Conservation (phyloP, 2,888 invertebrate genomes). For the Drosophila neotestacea region DNA sequence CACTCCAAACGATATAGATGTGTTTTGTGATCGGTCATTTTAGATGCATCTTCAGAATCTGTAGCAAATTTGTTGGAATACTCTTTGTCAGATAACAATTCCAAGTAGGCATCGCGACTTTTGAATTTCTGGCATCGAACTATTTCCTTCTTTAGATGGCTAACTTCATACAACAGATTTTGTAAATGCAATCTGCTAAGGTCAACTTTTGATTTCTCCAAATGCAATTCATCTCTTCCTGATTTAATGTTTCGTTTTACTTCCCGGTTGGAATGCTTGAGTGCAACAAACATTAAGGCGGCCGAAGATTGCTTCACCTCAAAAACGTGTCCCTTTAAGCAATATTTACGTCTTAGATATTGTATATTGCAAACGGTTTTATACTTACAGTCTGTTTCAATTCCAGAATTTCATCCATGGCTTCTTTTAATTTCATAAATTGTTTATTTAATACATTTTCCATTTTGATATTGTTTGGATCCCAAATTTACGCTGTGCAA, state of each 20-base stretch:
- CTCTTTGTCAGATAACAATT: constrained; percentile 93
- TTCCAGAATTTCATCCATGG: constrained; percentile 89
- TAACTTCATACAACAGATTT: constrained; percentile 96
- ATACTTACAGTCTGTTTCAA: constrained; percentile 87
- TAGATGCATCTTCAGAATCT: constrained; percentile 87
- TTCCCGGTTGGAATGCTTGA: constrained; percentile 95
- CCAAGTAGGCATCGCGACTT: constrained; percentile 97
- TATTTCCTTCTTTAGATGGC: constrained; percentile 97
- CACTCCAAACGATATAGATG: constrained; percentile 95
- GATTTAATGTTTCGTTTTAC: constrained; percentile 95
- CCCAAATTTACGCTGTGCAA: background rate
- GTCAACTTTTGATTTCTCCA: constrained; percentile 95
- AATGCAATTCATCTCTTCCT: constrained; percentile 92
- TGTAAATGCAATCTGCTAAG: constrained; percentile 95
- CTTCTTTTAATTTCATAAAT: constrained; percentile 89
- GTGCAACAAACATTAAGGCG: constrained; percentile 91
- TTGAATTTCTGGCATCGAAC: constrained; percentile 97
- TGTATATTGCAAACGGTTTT: constrained; percentile 16
- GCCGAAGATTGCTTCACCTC: constrained; percentile 90
- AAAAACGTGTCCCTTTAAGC: constrained; percentile 76
- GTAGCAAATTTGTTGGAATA: constrained; percentile 87
- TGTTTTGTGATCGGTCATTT: constrained; percentile 88
- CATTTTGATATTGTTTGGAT: constrained; percentile 35
- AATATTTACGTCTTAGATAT: constrained; percentile 59
- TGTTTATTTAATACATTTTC: constrained; percentile 60